Evolutionary conservation across 2,113 vertebrate genomes (phyloP).

Genomic region (Stictonetta naevosa): DNA sequence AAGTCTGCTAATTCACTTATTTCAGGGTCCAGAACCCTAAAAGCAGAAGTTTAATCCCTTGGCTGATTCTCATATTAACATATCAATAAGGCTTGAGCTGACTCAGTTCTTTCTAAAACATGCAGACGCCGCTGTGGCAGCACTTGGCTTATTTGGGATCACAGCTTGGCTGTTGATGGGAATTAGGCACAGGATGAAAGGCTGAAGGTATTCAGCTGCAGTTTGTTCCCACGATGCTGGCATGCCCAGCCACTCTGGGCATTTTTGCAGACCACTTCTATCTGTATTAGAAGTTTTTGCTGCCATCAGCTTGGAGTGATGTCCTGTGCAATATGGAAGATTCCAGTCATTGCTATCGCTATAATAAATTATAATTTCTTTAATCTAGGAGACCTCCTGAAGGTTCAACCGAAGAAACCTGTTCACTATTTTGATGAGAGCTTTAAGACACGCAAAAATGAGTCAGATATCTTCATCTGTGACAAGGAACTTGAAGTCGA

Average conservation of each 20-base stretch:
- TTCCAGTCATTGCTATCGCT: neutral
- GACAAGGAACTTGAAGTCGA: neutral
- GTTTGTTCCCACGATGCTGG: neutral
- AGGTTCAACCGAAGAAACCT: neutral
- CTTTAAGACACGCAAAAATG: neutral
- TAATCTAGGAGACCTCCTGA: neutral
- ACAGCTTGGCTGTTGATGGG: neutral
- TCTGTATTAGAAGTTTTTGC: neutral
- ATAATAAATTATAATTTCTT: neutral
- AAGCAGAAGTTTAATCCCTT: neutral
- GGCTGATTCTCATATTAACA: neutral
- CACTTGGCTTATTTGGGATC: neutral
- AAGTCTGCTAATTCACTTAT: neutral
- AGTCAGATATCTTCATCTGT: neutral
- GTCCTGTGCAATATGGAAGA: neutral
- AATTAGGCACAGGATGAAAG: neutral
- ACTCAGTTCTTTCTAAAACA: neutral
- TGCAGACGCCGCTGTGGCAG: neutral
- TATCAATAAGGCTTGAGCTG: neutral
- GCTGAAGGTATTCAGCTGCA: neutral
- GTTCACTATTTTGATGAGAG: neutral
- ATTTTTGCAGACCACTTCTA: neutral
- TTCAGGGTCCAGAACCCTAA: neutral
- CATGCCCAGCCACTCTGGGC: neutral
- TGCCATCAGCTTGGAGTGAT: neutral